Base-by-base conservation (phyloP, 2,797 vertebrate species). In the Leptatherina wallacei region DNA sequence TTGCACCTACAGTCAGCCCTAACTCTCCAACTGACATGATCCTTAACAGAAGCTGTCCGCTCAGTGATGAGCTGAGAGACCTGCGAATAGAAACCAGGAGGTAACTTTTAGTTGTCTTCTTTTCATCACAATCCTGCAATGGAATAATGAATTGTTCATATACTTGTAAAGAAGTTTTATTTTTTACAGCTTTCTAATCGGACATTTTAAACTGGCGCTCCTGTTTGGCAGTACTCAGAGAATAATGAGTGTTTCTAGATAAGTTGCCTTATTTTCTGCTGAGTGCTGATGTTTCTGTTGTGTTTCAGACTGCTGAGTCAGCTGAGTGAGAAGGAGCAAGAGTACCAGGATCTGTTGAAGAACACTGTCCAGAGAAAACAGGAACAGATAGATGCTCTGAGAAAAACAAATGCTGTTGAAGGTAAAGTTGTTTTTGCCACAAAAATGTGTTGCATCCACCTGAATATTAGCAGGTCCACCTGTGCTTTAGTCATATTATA, bases 321-420 rank as follows among this genome's bases (percentile, higher is more conserved):
- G 81, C 91, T 98, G 84, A 93, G 74, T 0, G 91, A 95, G 78
- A 98, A 95, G 82, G 96, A 98, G 85, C 84, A 62, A 2, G 94
- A 97, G 73, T 96, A 92, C 88, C 96, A 95, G 73, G 84, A 86
- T 49, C 92, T 98, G 24, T 84, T 95, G 61, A 94, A 72, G 30
- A 87, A 20, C 35, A 30, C 42, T 0, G 75, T 97, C 20, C 77
- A 78, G 75, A 76, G 52, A 16, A 78, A 89, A 68, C 80, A 93
- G 32, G 35, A 74, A 2, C 89, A 90, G 61, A 83, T 94, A 1
- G 8, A 83, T 0, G 24, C 65, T 1, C 71, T 91, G 22, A 89
- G 74, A 76, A 76, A 57, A 33, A 11, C 33, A 1, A 29, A 82
- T 10, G 40, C 62, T 38, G 9, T 20, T 49, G 44, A 73, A 13